These are phyloP conservation scores for Dioctria rufipes DNA, from an alignment of 2,888 invertebrate species.

Conservation along the genomic window DNA sequence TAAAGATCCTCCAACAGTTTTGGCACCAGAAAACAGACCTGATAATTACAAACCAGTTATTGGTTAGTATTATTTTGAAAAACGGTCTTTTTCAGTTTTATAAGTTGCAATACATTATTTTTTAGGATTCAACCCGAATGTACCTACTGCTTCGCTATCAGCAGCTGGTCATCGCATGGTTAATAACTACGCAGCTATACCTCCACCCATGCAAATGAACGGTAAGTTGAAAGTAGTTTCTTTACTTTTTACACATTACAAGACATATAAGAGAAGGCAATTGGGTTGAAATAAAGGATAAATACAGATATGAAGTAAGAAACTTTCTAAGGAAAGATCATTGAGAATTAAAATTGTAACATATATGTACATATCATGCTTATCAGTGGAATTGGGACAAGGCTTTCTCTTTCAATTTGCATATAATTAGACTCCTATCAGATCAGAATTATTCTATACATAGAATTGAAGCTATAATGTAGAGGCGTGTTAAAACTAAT, in stretches of 20 bases:
- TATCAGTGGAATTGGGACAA: too few relatives aligned
- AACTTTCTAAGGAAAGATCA: too few relatives aligned
- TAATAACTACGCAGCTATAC: conserved; percentile 73
- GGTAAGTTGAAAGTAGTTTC: conserved; percentile 49
- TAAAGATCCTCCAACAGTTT: conserved; percentile 80
- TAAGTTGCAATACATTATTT: conserved; percentile 55
- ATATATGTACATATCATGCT: too few relatives aligned
- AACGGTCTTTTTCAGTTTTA: conserved; percentile 22
- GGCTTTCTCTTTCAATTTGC: too few relatives aligned
- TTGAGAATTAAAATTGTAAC: too few relatives aligned
- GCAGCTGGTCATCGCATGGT: conserved; percentile 83
- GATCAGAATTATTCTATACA: too few relatives aligned
- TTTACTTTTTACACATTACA: background rate
- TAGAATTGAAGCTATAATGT: too few relatives aligned
- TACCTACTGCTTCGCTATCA: conserved; percentile 78
- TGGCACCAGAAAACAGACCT: conserved; percentile 85
- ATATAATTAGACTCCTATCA: too few relatives aligned
- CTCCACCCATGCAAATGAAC: conserved; percentile 62
- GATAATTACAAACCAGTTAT: conserved; percentile 84
- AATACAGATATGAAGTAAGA: background rate
- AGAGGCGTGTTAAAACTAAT: too few relatives aligned
- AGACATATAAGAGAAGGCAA: background rate
- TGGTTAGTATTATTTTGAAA: conserved; percentile 71
- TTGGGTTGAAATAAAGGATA: background rate
- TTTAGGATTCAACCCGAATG: conserved; percentile 77